These are phyloP conservation scores for Rapana venosa DNA, from an alignment of 2,888 invertebrate species.

Conservation along the genomic window DNA sequence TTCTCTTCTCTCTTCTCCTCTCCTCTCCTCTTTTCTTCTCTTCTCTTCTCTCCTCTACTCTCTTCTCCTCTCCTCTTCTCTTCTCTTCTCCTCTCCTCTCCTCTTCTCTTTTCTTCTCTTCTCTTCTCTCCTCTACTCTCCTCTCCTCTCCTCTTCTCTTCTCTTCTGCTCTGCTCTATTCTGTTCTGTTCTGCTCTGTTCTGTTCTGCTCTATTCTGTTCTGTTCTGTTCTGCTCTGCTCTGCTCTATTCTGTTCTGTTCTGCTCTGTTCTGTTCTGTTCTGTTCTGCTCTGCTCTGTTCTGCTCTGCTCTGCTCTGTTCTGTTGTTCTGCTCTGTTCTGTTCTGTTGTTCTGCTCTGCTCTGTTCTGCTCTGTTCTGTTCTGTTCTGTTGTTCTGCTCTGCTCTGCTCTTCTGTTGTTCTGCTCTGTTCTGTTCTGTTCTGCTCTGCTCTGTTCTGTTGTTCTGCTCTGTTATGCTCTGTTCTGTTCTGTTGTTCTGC, in stretches of 20 bases:
- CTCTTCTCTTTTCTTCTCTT: not conserved
- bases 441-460: conserved; percentile 17
- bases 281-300: too few species aligned
- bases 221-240: too few species aligned
- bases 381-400: not conserved
- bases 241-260: too few species aligned
- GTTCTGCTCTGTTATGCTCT: conserved; percentile 17
- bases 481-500: not conserved
- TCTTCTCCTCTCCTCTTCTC: too few species aligned
- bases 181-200: too few species aligned
- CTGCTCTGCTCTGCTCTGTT: too few species aligned
- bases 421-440: not conserved
- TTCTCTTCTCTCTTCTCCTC: not conserved
- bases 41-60: not conserved
- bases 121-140: conserved; percentile 1
- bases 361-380: not conserved
- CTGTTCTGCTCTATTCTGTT: too few species aligned
- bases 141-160: not conserved
- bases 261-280: too few species aligned
- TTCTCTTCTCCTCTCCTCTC: not conserved
- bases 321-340: not conserved
- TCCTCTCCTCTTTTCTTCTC: not conserved
- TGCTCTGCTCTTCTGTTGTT: not conserved
- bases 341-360: not conserved
- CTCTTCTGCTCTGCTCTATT: not conserved